These are phyloP conservation scores for Chaetodon auriga DNA, from an alignment of 2,113 vertebrate genomes.

Conservation along the genomic window DNA sequence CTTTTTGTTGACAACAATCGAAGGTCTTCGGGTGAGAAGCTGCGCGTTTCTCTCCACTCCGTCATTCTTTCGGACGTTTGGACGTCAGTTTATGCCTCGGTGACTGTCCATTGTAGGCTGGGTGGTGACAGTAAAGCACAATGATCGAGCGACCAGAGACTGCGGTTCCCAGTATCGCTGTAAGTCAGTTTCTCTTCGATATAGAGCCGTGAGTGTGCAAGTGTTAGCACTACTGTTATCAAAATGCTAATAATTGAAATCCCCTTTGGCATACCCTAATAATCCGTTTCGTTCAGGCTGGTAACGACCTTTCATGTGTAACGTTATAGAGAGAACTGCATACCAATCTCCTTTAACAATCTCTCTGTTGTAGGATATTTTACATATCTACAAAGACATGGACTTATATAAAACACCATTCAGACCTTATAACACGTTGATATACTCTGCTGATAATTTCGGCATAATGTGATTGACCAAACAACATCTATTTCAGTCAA, in stretches of 20 bases:
- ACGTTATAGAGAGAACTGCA: background rate
- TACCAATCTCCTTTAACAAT: background rate
- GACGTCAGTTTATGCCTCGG: slow-evolving; percentile 62
- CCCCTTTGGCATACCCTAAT: background rate
- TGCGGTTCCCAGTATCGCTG: slow-evolving; percentile 84
- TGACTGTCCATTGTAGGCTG: slow-evolving; percentile 64
- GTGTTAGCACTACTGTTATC: background rate
- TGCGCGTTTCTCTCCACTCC: background rate
- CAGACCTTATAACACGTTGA: background rate
- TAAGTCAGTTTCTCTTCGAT: slow-evolving; percentile 66
- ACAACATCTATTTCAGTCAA: background rate
- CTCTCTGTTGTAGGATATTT: background rate
- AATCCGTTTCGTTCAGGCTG: background rate
- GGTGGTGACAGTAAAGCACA: slow-evolving; percentile 75
- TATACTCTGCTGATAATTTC: background rate
- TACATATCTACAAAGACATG: background rate
- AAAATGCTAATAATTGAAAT: accelerated
- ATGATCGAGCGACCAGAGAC: slow-evolving; percentile 87
- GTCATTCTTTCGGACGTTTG: slow-evolving; percentile 21
- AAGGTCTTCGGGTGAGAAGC: background rate
- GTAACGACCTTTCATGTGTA: background rate
- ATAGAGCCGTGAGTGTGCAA: too few species aligned
- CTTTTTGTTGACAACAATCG: accelerated
- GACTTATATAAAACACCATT: background rate
- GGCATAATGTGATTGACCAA: background rate